These are phyloP conservation scores for Clarias pachynema DNA, from an alignment of 2,797 vertebrate genomes.

Conservation along the genomic window DNA sequence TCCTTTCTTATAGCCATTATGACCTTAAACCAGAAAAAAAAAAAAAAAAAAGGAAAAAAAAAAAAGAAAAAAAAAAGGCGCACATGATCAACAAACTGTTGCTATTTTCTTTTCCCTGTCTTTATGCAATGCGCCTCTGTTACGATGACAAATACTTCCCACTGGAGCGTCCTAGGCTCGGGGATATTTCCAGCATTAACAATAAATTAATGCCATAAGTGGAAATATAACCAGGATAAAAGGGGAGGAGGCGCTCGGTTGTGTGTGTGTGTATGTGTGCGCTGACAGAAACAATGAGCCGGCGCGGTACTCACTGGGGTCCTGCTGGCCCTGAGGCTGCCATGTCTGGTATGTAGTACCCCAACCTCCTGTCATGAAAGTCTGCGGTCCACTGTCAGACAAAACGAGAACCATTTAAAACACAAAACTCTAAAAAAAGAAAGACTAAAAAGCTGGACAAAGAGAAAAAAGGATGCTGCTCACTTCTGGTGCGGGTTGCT, in stretches of 20 bases:
- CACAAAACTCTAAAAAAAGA: neutral
- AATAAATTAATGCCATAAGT: constrained; percentile 34
- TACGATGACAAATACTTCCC: neutral
- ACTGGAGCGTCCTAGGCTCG: neutral
- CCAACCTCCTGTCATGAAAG: constrained; percentile 95
- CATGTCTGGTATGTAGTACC: constrained; percentile 95
- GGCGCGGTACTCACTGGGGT: constrained; percentile 88
- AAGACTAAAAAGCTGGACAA: neutral
- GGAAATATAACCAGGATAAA: constrained; percentile 3
- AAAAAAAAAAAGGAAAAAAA: constrained; percentile 50
- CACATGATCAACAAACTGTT: constrained; percentile 32
- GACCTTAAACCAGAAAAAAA: constrained; percentile 75
- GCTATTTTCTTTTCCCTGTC: neutral
- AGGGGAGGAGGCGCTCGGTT: neutral
- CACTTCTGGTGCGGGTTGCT: constrained; percentile 94
- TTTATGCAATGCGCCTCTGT: constrained; percentile 20
- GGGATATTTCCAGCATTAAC: constrained; percentile 25
- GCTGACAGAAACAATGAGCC: constrained; percentile 16
- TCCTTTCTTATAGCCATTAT: constrained; percentile 75
- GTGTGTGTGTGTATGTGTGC: neutral
- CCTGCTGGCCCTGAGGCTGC: constrained; percentile 94
- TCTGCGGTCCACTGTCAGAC: constrained; percentile 85
- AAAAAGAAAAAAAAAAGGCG: constrained; percentile 44
- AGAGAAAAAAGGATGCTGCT: constrained; percentile 56
- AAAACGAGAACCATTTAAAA: constrained; percentile 3